phyloP scores from a whole-genome alignment of 2,797 vertebrate species.

The Cyclopterus lumpus region DNA sequence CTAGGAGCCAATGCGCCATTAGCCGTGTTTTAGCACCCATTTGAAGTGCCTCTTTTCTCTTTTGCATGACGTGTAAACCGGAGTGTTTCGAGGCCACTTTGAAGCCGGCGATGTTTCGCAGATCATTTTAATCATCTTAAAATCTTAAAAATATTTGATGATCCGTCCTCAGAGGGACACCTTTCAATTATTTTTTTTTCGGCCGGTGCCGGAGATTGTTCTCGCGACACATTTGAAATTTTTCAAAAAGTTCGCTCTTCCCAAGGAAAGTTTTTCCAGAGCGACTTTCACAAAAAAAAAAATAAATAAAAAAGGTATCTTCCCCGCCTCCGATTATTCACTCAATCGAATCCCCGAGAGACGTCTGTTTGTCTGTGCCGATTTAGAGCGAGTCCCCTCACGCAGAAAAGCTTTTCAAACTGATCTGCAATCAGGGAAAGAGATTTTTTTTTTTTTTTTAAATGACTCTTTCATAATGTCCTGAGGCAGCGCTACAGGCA shows the following conservation, averaged over 20 bases:
- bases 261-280: constrained; percentile 66
- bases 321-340: constrained; percentile 18
- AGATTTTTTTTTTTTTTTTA: constrained; percentile 6
- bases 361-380: constrained; percentile 53
- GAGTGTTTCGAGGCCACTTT: constrained; percentile 69
- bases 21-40: constrained; percentile 60
- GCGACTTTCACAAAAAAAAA: constrained; percentile 58
- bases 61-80: constrained; percentile 57
- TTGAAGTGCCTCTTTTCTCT: constrained; percentile 52
- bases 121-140: constrained; percentile 49
- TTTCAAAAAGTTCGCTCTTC: constrained; percentile 70
- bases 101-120: constrained; percentile 56
- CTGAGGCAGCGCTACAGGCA: background rate
- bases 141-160: constrained; percentile 65
- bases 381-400: constrained; percentile 48
- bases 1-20: constrained; percentile 51
- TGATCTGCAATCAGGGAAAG: constrained; percentile 27
- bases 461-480: background rate
- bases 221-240: constrained; percentile 66
- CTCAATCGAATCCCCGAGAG: constrained; percentile 47
- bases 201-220: constrained; percentile 52
- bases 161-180: constrained; percentile 63
- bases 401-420: constrained; percentile 25
- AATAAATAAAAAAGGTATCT: constrained; percentile 46
- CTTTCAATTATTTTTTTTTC: constrained; percentile 70